These are phyloP conservation scores for Cabera pusaria DNA, from an alignment of 2,888 invertebrate genomes.

Conservation along the genomic window DNA sequence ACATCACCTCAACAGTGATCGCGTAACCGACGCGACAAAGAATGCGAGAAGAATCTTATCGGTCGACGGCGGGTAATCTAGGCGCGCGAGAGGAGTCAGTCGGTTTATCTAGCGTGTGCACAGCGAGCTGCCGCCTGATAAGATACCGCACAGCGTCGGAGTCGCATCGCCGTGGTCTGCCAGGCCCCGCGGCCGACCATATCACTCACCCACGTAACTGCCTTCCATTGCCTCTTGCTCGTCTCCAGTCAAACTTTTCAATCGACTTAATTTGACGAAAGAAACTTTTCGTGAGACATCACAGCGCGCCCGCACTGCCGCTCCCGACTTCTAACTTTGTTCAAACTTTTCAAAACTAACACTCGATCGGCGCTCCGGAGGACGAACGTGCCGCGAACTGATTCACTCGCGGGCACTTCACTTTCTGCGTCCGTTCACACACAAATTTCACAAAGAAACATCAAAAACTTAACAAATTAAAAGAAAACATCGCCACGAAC, in stretches of 20 bases:
- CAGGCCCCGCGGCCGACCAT: slow-evolving; percentile 19
- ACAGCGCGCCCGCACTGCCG: slow-evolving; percentile 59
- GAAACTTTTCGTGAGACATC: slow-evolving; percentile 67
- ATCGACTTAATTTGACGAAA: slow-evolving; percentile 55
- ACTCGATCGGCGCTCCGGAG: slow-evolving; percentile 12
- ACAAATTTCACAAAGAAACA: neutral
- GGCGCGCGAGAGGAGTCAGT: slow-evolving; percentile 38
- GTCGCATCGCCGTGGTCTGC: neutral
- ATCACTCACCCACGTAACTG: slow-evolving; percentile 69
- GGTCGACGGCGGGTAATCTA: slow-evolving; percentile 37
- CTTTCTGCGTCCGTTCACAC: too few species aligned
- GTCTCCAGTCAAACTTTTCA: slow-evolving; percentile 41
- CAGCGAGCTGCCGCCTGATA: slow-evolving; percentile 47
- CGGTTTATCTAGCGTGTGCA: slow-evolving; percentile 52
- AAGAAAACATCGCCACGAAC: neutral
- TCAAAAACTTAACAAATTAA: too few species aligned
- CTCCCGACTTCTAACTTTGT: slow-evolving; percentile 57
- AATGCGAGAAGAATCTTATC: slow-evolving; percentile 19
- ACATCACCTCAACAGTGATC: too few species aligned
- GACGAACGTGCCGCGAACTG: slow-evolving; percentile 1
- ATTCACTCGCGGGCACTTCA: slow-evolving; percentile 5
- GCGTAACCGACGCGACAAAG: too few species aligned
- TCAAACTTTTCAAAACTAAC: slow-evolving; percentile 56
- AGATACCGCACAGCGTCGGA: slow-evolving; percentile 45
- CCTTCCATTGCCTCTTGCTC: slow-evolving; percentile 56